Percentiles rank a stretch among this genome's conserved stretches.
phyloP scores from a whole-genome alignment of 1,140 invertebrate genomes.

The Sminthurinus signatus region DNA sequence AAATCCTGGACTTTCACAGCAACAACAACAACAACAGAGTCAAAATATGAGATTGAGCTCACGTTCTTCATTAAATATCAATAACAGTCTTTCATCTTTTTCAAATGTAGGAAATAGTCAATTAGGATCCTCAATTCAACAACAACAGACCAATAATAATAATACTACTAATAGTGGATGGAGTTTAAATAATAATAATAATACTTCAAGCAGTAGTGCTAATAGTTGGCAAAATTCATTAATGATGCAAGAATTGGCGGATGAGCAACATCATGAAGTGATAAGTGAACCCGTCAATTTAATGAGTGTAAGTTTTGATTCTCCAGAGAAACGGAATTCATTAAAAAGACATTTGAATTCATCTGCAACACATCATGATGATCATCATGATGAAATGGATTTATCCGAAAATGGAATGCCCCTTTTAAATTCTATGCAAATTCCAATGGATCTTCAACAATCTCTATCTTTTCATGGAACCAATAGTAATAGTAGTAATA shows the following conservation, averaged over 20 bases:
- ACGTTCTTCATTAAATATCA: background rate
- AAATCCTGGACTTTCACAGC: background rate
- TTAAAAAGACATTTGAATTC: background rate
- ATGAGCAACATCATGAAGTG: too few relatives aligned
- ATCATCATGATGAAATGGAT: slow-evolving; percentile 32
- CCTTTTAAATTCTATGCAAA: slow-evolving; percentile 26
- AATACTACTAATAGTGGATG: background rate
- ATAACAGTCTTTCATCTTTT: background rate
- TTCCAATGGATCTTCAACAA: slow-evolving; percentile 38
- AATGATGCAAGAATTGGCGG: background rate
- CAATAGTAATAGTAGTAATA: background rate
- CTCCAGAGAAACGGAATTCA: slow-evolving; percentile 4
- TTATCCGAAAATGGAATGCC: slow-evolving; percentile 24
- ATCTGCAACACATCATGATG: slow-evolving; percentile 16
- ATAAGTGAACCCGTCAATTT: slow-evolving; percentile 39
- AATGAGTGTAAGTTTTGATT: slow-evolving; percentile 36
- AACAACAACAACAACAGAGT: slow-evolving; percentile 22
- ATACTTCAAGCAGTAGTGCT: too few relatives aligned
- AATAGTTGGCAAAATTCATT: background rate
- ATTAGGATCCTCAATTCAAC: too few relatives aligned
- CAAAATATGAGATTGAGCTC: slow-evolving; percentile 19
- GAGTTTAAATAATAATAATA: background rate
- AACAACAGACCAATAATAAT: too few relatives aligned
- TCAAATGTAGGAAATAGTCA: background rate
- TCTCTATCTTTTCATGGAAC: slow-evolving; percentile 11